Percentiles rank a stretch among this genome's conserved stretches.
Conservation (phyloP, 2,888 invertebrate genomes). For the Chrysina gloriosa region DNA sequence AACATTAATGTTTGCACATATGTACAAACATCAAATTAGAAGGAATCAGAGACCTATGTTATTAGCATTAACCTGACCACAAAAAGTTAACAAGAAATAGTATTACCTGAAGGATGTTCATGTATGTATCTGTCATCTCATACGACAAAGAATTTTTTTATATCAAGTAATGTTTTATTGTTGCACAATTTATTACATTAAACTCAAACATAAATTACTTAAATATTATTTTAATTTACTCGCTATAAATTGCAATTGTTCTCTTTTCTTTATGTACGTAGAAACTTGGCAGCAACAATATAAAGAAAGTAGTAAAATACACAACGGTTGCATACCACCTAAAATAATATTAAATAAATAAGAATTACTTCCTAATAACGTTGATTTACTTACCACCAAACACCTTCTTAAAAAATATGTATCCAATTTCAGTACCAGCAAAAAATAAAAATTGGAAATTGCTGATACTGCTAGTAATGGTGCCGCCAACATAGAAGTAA, state of each 20-base stretch:
- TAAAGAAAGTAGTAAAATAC: conserved; percentile 63
- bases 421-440: conserved; percentile 79
- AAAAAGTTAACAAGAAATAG: too few relatives aligned
- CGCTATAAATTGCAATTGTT: conserved; percentile 43
- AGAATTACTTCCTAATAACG: conserved; percentile 27
- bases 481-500: conserved; percentile 76
- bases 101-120: too few relatives aligned
- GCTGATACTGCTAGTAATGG: conserved; percentile 84
- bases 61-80: too few relatives aligned
- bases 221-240: background rate
- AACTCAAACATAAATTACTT: background rate
- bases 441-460: conserved; percentile 91
- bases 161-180: too few relatives aligned
- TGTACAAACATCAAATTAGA: too few relatives aligned
- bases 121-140: too few relatives aligned
- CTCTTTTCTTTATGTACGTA: conserved; percentile 64
- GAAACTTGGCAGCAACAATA: conserved; percentile 72
- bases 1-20: too few relatives aligned
- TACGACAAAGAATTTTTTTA: too few relatives aligned
- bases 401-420: conserved; percentile 75
- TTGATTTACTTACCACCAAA: conserved; percentile 64
- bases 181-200: too few relatives aligned
- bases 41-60: too few relatives aligned
- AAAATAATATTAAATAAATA: conserved; percentile 50
- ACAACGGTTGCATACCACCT: conserved; percentile 59